phyloP scores from a whole-genome alignment of 2,888 invertebrate species.

The Marronus borbonicus region DNA sequence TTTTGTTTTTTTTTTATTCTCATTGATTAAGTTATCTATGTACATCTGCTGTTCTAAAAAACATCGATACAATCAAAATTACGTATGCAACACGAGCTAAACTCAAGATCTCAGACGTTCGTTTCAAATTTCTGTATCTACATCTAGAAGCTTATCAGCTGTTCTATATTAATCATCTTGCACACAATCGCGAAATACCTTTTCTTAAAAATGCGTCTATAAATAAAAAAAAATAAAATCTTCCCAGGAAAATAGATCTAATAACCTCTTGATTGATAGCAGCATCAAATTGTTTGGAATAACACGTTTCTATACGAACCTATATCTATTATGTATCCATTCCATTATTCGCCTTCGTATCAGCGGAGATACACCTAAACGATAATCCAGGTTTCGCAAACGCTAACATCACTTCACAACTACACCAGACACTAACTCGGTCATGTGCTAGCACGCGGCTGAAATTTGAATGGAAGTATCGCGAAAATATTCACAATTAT shows the following conservation, averaged over 20 bases:
- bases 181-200: neutral
- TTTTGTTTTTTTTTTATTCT: no score
- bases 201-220: neutral
- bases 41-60: constrained; percentile 1
- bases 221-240: neutral
- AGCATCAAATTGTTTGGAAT: neutral
- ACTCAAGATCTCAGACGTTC: constrained; percentile 9
- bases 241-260: neutral
- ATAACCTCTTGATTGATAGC: neutral
- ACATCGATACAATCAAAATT: neutral
- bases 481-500: constrained; percentile 45
- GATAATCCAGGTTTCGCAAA: constrained; percentile 52
- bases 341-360: constrained; percentile 34
- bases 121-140: neutral
- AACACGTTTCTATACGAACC: constrained; percentile 25
- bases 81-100: neutral
- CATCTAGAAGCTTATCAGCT: neutral
- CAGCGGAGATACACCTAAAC: constrained; percentile 23
- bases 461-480: constrained; percentile 46
- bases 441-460: constrained; percentile 50
- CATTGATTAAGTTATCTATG: neutral
- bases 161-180: neutral
- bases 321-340: constrained; percentile 39
- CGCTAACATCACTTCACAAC: constrained; percentile 55
- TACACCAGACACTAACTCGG: constrained; percentile 44